Evolutionary conservation across 2,888 invertebrate species (phyloP), one percentile per base, ranked within the genome.

Genomic region (Drosophila trichaetosa): DNA sequence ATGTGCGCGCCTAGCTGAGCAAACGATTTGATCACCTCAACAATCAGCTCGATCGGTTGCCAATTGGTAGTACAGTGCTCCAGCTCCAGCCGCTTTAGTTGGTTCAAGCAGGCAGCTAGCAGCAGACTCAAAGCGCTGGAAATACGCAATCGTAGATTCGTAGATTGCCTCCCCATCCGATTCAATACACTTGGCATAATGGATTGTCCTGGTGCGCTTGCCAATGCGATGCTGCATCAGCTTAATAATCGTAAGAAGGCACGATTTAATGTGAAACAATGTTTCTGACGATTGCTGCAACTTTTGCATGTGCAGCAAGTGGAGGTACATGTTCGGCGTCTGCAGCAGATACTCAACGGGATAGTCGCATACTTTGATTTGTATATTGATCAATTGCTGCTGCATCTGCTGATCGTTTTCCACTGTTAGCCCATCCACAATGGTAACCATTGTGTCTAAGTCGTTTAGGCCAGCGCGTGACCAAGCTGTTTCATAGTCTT

Each of bases 261-360:
- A n/a, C n/a, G n/a, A n/a, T n/a, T n/a, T n/a, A n/a, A n/a, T n/a
- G n/a, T n/a, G n/a, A n/a, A n/a, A n/a, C n/a, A n/a, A n/a, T n/a
- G n/a, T n/a, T n/a, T n/a, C n/a, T n/a, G n/a, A n/a, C n/a, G n/a
- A n/a, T n/a, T n/a, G n/a, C n/a, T n/a, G n/a, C n/a, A n/a, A 2
- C 8, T 61, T 67, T 64, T 90, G 91, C 6, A 91, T 31, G 13
- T 89, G 72, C 21, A 91, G 49, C 2, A 93, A 57, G 16, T 84
- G 78, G 0, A 89, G 86, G 38, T 91, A 91, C n/a, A 93, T 83
- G 57, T 91, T 81, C 11, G 93, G 93, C 0, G 90, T 73, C 71
- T 93, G 93, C 1, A 93, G 76, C 31, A 93, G 83, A 66, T 91
- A 93, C 58, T 93, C 93, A 0, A 89, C 79, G 1, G 93, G 93